A percentile compares a stretch with the other conserved stretches of the same genome.
Evolutionary conservation across 2,888 invertebrate species (phyloP).

Genomic region (Entomobrya multifasciata): DNA sequence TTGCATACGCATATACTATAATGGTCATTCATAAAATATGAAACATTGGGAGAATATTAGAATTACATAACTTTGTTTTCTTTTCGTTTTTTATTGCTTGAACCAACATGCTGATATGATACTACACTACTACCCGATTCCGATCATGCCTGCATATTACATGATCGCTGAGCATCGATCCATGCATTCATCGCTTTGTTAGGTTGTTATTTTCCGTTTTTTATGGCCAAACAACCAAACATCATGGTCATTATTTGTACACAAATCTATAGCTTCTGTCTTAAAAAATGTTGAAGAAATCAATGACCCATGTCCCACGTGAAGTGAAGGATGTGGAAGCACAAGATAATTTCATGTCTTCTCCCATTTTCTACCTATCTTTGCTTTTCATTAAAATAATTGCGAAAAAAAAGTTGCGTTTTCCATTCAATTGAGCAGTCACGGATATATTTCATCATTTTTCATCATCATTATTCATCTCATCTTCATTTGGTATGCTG

Average conservation of each 20-base stretch:
- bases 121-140: neutral
- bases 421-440: slow-evolving; percentile 59
- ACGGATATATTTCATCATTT: slow-evolving; percentile 54
- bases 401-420: slow-evolving; percentile 45
- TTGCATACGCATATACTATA: neutral
- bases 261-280: slow-evolving; percentile 30
- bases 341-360: neutral
- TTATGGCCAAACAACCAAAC: slow-evolving; percentile 12
- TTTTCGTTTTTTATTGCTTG: neutral
- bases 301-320: slow-evolving; percentile 61
- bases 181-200: neutral
- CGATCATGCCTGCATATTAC: slow-evolving; percentile 8
- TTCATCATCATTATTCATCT: slow-evolving; percentile 56
- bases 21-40: slow-evolving; percentile 21
- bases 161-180: slow-evolving; percentile 6
- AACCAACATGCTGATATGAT: too few species aligned
- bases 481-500: neutral
- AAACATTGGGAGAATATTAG: neutral
- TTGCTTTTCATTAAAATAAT: slow-evolving; percentile 41
- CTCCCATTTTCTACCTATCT: neutral
- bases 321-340: neutral
- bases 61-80: slow-evolving; percentile 31
- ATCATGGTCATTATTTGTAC: slow-evolving; percentile 33
- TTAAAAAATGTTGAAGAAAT: slow-evolving; percentile 44
- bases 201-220: neutral